Percentiles rank a stretch among this genome's conserved stretches.
These are phyloP conservation scores for Anguilla megastoma DNA, from an alignment of 2,797 vertebrate genomes.

Conservation along the genomic window DNA sequence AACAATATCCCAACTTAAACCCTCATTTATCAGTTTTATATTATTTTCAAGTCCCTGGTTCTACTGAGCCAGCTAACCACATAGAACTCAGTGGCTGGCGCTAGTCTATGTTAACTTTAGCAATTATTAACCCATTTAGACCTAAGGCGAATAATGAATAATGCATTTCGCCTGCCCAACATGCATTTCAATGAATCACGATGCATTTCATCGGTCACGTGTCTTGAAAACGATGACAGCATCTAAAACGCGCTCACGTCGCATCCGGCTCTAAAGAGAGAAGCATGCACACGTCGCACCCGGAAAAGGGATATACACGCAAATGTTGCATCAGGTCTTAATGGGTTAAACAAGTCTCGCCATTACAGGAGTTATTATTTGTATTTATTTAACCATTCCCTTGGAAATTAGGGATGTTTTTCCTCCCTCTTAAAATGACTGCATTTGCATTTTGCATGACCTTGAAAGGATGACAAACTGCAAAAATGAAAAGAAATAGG, in stretches of 20 bases:
- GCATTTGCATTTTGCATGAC: not conserved
- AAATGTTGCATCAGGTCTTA: no score
- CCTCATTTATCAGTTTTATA: not conserved
- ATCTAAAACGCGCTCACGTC: no score
- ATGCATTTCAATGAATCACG: no score
- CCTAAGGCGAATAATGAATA: no score
- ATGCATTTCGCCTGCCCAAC: no score
- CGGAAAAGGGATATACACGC: no score
- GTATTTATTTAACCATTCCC: not conserved
- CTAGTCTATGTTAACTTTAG: not conserved
- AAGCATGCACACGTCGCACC: no score
- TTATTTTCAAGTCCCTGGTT: conserved; percentile 7
- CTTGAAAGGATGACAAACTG: not conserved
- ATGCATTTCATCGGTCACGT: no score
- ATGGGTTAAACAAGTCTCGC: no score
- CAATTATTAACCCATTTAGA: not conserved
- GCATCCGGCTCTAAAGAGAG: no score
- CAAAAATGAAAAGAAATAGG: not conserved
- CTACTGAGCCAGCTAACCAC: not conserved
- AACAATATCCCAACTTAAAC: conserved; percentile 57
- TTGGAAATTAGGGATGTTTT: not conserved
- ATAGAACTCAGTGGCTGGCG: not conserved
- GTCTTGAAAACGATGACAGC: no score
- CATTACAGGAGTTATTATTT: not conserved
- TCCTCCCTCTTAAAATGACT: not conserved